phyloP scores from a whole-genome alignment of 2,888 invertebrate species.

The Aplocera efformata region DNA sequence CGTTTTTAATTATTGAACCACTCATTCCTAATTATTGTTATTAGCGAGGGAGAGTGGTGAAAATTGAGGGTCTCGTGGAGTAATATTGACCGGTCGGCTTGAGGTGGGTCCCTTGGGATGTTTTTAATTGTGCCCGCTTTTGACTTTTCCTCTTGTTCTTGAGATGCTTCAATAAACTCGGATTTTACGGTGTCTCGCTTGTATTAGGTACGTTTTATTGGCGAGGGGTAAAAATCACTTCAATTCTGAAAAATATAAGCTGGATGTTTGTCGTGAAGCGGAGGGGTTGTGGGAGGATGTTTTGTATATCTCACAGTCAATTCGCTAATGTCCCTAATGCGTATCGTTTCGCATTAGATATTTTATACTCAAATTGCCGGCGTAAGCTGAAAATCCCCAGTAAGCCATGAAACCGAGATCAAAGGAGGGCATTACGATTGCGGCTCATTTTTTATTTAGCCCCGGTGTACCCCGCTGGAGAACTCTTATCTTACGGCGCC shows the following conservation, averaged over 20 bases:
- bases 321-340: slow-evolving; percentile 72
- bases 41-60: slow-evolving; percentile 79
- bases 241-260: slow-evolving; percentile 26
- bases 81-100: slow-evolving; percentile 75
- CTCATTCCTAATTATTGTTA: slow-evolving; percentile 82
- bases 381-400: slow-evolving; percentile 67
- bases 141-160: slow-evolving; percentile 75
- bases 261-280: slow-evolving; percentile 18
- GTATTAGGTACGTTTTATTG: slow-evolving; percentile 59
- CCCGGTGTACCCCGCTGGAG: slow-evolving; percentile 45
- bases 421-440: slow-evolving; percentile 77
- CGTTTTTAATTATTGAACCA: slow-evolving; percentile 82
- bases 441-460: slow-evolving; percentile 80
- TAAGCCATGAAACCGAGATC: slow-evolving; percentile 78
- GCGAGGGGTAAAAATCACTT: slow-evolving; percentile 39
- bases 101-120: slow-evolving; percentile 65
- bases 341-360: slow-evolving; percentile 64
- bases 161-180: slow-evolving; percentile 73
- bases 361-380: slow-evolving; percentile 75
- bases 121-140: slow-evolving; percentile 76
- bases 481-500: slow-evolving; percentile 74
- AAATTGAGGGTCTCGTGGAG: slow-evolving; percentile 76
- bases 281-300: slow-evolving; percentile 7
- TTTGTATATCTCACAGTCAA: slow-evolving; percentile 46
- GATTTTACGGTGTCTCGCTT: slow-evolving; percentile 67